These are phyloP conservation scores for Eulemur macaco DNA, from an alignment of 2,113 vertebrate genomes.

Conservation along the genomic window DNA sequence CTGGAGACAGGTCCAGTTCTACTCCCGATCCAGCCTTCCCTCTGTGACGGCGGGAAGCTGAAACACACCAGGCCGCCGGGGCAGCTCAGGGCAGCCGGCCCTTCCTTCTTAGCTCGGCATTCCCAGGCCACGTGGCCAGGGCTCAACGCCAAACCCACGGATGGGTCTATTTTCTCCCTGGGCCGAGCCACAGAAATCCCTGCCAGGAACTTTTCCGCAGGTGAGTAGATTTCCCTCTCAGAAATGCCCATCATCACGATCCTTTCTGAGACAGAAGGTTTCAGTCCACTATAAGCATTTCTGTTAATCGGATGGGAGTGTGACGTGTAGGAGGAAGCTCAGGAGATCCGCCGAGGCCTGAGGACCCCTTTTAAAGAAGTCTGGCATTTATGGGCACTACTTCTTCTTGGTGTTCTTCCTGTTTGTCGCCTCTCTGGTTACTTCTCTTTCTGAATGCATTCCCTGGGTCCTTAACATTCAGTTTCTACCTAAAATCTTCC, in stretches of 20 bases:
- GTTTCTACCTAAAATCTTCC: not conserved
- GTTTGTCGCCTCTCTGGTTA: not conserved
- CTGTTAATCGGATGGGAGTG: not conserved
- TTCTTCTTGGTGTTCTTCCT: not conserved
- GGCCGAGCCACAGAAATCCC: not conserved
- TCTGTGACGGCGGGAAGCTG: not conserved
- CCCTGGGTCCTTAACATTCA: not conserved
- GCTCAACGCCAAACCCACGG: not conserved
- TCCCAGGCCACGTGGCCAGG: not conserved
- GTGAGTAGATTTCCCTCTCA: not conserved
- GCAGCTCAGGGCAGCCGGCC: not conserved
- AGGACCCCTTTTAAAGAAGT: not conserved
- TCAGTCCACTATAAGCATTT: not conserved
- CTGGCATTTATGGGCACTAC: not conserved
- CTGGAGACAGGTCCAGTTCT: not conserved
- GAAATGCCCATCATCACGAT: not conserved
- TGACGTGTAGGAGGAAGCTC: not conserved
- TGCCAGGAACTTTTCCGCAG: not conserved
- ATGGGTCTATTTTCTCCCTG: not conserved
- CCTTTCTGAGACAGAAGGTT: not conserved
- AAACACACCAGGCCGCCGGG: not conserved
- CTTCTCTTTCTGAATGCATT: not conserved
- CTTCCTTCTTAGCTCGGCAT: not conserved
- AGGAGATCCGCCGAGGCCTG: fast-evolving
- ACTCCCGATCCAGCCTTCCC: not conserved